These are phyloP conservation scores for Pentalonia nigronervosa DNA, from an alignment of 1,140 invertebrate genomes.

Conservation along the genomic window DNA sequence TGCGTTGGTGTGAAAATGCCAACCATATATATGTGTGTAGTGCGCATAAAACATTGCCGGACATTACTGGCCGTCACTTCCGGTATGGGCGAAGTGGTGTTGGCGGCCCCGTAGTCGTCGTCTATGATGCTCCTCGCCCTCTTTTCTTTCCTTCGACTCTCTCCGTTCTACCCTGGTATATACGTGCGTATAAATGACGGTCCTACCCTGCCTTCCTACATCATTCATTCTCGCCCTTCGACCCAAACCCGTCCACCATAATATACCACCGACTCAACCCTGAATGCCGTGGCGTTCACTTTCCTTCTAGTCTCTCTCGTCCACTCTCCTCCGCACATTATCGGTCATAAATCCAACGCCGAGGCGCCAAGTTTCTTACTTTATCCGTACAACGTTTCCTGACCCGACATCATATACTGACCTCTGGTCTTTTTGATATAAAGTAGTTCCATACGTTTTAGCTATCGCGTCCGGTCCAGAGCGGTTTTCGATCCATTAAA, in stretches of 20 bases:
- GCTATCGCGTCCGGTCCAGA: conserved; percentile 50
- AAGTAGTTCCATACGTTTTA: conserved; percentile 51
- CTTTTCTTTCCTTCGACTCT: not conserved
- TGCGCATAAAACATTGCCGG: conserved; percentile 43
- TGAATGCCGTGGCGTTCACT: no score
- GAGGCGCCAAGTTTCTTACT: conserved; percentile 58
- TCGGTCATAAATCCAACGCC: conserved; percentile 42
- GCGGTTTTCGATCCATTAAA: conserved; percentile 58
- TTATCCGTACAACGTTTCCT: conserved; percentile 50
- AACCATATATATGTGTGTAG: not conserved
- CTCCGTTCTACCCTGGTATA: not conserved
- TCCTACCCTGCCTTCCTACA: not conserved
- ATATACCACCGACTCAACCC: not conserved
- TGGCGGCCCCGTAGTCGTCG: not conserved
- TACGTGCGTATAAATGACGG: not conserved
- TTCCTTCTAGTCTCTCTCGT: not conserved
- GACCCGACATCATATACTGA: conserved; percentile 54
- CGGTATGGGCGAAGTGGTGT: conserved; percentile 30
- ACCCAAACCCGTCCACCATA: not conserved
- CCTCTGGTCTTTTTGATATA: conserved; percentile 47
- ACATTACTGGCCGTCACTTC: conserved; percentile 52
- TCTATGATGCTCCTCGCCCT: not conserved
- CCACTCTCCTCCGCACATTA: not conserved
- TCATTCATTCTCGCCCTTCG: conserved; percentile 9
- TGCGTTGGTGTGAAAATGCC: conserved; percentile 15